Percentiles rank a stretch among this genome's conserved stretches.
Evolutionary conservation across 2,113 vertebrate genomes (phyloP).

Genomic region (Nannospalax galili): DNA sequence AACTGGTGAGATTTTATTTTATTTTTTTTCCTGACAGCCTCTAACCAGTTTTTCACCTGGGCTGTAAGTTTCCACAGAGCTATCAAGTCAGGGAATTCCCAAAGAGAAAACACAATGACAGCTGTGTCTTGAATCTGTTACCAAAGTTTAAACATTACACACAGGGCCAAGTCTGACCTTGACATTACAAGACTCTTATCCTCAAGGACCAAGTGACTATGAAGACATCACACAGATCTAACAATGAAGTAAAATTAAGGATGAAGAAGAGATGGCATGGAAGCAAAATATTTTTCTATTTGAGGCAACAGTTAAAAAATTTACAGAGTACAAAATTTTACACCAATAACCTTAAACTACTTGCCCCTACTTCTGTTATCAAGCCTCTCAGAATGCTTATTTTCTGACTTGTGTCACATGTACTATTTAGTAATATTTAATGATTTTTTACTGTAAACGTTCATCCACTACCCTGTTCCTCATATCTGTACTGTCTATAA

Average conservation of each 20-base stretch:
- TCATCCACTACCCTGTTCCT: neutral
- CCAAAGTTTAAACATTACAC: neutral
- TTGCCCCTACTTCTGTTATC: neutral
- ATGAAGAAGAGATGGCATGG: neutral
- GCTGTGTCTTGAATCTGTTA: neutral
- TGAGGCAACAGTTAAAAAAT: neutral
- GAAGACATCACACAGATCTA: neutral
- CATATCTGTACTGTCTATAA: neutral
- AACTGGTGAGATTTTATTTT: neutral
- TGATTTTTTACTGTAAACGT: neutral
- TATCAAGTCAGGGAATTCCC: neutral
- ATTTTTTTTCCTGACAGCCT: neutral
- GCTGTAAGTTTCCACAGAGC: neutral
- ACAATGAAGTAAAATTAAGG: neutral
- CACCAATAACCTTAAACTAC: neutral
- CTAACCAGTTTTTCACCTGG: neutral
- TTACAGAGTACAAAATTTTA: neutral
- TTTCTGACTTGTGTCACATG: conserved; percentile 13
- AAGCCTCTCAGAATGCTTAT: neutral
- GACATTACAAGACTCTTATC: neutral
- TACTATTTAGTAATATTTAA: conserved; percentile 35
- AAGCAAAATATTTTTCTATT: neutral
- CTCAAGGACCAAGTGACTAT: neutral
- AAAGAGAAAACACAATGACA: neutral
- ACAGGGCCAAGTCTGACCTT: conserved; percentile 1